Evolutionary conservation across 2,113 vertebrate species (phyloP), one percentile per base, ranked within the genome.

Genomic region (Prinia subflava): DNA sequence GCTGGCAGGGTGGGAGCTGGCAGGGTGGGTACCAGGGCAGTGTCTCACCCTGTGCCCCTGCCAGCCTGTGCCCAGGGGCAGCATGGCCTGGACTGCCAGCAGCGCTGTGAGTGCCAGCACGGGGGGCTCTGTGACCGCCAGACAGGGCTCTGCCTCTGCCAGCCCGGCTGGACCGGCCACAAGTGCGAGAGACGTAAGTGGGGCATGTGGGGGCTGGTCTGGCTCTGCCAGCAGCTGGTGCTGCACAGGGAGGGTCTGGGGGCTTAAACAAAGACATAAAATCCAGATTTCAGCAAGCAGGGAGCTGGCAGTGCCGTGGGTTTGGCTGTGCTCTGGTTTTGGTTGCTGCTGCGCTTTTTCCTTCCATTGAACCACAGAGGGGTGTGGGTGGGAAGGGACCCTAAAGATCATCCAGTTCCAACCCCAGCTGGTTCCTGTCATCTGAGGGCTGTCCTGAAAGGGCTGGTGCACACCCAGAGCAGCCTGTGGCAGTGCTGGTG

Each of bases 101-200:
- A 96, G 87, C 94, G 35, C 94, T 99, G 99, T 9, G 63, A 88
- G 41, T 99, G 99, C 97, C 97, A 95, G 33, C 98, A 98, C 0
- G 97, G 97, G 4, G 98, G 98, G 4, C 91, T 96, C 78, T 99
- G 99, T 12, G 98, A 99, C 96, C 92, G 22, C 30, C 97, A 18
- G 70, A 97, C 49, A 0, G 98, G 99, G 13, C 94, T 2, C 31
- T 99, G 99, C 97, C 77, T 93, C 81, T 99, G 99, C 97, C 97
- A 83, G 7, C 87, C 98, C 0, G 99, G 99, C 50, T 99, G 99
- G 99, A 97, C 35, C 0, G 99, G 99, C 30, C 84, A 94, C 35
- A 90, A 25, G 82, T 99, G 99, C 42, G 95, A 99, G 93, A 98
- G 76, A 91, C 46, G 99, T 99, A 90, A 98, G 97, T 94, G 78